These are phyloP conservation scores for Cheilosia vernalis DNA, from an alignment of 2,888 invertebrate genomes.

Conservation along the genomic window DNA sequence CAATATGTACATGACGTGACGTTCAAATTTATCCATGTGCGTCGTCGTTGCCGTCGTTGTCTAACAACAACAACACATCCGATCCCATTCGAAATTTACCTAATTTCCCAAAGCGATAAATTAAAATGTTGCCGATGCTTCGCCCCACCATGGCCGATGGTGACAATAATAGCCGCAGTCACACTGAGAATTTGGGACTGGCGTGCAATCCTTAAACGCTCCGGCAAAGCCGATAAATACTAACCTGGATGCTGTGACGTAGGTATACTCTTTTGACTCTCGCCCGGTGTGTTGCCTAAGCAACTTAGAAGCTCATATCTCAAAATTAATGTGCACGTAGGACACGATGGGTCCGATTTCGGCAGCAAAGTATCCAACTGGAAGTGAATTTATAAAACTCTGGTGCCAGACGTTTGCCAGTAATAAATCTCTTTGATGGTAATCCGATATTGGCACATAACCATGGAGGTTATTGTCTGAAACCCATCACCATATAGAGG, in stretches of 20 bases:
- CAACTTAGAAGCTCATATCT: conserved; percentile 35
- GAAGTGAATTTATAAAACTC: conserved; percentile 44
- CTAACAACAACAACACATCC: neutral
- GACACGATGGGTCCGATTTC: neutral
- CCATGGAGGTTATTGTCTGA: conserved; percentile 39
- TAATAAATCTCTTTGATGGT: conserved; percentile 58
- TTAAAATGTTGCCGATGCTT: conserved; percentile 47
- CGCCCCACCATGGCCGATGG: conserved; percentile 16
- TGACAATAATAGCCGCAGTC: neutral
- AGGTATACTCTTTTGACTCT: conserved; percentile 9
- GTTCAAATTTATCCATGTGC: conserved; percentile 9
- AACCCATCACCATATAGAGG: neutral
- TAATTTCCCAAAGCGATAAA: conserved; percentile 72
- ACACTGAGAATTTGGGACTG: neutral
- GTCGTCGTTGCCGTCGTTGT: neutral
- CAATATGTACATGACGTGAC: neutral
- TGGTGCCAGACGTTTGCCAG: conserved; percentile 33
- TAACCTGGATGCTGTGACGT: neutral
- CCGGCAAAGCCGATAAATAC: conserved; percentile 2
- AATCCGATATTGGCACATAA: conserved; percentile 63
- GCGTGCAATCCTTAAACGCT: neutral
- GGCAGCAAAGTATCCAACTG: conserved; percentile 21
- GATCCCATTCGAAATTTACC: conserved; percentile 45
- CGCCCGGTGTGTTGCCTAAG: neutral
- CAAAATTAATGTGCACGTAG: conserved; percentile 46